Evolutionary conservation across 2,888 invertebrate species (phyloP), one percentile per base, ranked within the genome.

Genomic region (Apamea monoglypha): DNA sequence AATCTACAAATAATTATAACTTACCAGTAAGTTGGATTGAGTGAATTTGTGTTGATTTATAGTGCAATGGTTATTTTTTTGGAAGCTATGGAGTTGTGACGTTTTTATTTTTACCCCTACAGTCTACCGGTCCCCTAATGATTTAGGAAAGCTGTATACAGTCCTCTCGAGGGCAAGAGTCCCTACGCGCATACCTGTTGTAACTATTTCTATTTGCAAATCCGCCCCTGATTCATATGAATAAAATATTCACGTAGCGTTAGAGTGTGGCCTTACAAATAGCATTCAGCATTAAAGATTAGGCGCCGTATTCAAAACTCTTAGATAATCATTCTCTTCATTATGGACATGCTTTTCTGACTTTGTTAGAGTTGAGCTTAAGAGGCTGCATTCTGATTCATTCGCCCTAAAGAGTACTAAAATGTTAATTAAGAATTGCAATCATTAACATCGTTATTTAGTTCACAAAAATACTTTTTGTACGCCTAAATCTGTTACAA

Each of bases 211-310:
- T 74, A 67, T 86, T 63, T 59, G 14, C 7, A 64, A 85, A 75
- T 64, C 74, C n/a, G 12, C 72, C 63, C 47, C 53, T 72, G 44
- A 69, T 74, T 47, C 53, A 53, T 61, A 47, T 68, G 18, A 81
- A 68, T 72, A 59, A 75, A 81, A 81, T 73, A 81, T 83, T 73
- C 76, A 78, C 53, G 47, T 36, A 47, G 36, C 44, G 36, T 53
- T 44, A n/a, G 32, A 69, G n/a, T 82, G n/a, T 59, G 40, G 32
- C 67, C 67, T 59, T 68, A 61, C 76, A 36, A 83, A 66, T 63
- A 67, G 25, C 21, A 44, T 64, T 64, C 7, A 59, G 25, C 25
- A 68, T 29, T 61, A 36, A 61, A 76, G 18, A 61, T 63, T 53
- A 76, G 16, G 59, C 6, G 10, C 29, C 29, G 6, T 36, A n/a